A percentile compares a stretch with the other conserved stretches of the same genome.
Conservation (phyloP, 2,113 vertebrate genomes). For the Panurus biarmicus region DNA sequence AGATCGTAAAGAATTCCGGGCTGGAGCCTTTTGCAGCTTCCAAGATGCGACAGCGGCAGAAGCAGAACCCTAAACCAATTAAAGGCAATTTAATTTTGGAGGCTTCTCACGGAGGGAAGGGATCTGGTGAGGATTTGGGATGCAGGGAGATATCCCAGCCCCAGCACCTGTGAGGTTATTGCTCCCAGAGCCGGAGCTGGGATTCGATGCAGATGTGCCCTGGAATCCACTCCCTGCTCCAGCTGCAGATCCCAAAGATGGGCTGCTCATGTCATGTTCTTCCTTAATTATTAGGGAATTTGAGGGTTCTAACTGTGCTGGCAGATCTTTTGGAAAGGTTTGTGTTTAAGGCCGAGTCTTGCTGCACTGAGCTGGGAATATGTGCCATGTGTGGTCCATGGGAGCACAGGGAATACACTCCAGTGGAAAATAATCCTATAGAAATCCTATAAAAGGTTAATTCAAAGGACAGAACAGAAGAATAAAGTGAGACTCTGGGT, state of each 20-base stretch:
- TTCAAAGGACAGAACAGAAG: not conserved
- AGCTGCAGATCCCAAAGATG: not conserved
- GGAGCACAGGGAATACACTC: not conserved
- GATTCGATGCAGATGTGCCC: not conserved
- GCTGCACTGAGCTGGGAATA: accelerated
- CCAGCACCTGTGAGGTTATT: slow-evolving; percentile 7
- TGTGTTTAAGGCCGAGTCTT: not conserved
- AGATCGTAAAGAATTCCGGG: not conserved
- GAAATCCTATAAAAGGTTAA: not conserved
- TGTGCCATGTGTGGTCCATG: accelerated
- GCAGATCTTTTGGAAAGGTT: not conserved
- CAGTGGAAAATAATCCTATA: not conserved
- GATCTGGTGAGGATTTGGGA: not conserved
- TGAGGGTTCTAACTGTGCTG: not conserved
- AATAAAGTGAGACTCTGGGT: not conserved
- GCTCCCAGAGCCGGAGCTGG: not conserved
- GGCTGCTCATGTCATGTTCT: accelerated
- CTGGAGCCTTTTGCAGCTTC: not conserved
- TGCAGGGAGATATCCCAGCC: not conserved
- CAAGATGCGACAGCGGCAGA: not conserved
- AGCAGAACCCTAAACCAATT: slow-evolving; percentile 11
- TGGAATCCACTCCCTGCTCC: not conserved
- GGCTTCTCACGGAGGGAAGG: not conserved
- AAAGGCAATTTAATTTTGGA: not conserved
- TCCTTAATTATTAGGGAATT: not conserved